Percentiles rank a stretch among this genome's conserved stretches.
Evolutionary conservation across 2,113 vertebrate genomes (phyloP).

Genomic region (Pteruthius melanotis): DNA sequence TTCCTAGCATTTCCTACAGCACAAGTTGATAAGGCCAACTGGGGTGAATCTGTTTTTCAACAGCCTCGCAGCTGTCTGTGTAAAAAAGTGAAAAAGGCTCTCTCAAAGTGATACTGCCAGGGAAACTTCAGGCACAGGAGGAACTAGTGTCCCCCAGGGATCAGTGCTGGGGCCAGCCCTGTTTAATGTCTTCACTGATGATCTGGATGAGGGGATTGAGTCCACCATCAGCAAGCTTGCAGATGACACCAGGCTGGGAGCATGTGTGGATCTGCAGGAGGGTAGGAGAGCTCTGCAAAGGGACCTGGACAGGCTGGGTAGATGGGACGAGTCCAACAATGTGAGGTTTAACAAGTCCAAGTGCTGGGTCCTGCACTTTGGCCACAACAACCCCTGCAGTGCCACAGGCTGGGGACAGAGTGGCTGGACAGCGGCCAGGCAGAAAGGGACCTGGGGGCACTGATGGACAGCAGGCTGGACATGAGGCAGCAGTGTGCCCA

Average conservation of each 20-base stretch:
- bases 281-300: background rate
- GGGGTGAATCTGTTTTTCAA: background rate
- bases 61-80: background rate
- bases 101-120: background rate
- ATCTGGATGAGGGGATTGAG: background rate
- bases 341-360: too few species aligned
- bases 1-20: background rate
- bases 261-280: rapidly evolving
- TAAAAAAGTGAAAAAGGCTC: background rate
- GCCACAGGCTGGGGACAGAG: background rate
- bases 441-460: background rate
- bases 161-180: background rate
- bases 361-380: background rate
- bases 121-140: background rate
- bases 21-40: background rate
- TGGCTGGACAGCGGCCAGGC: background rate
- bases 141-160: background rate
- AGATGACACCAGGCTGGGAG: background rate
- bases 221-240: background rate
- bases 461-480: rapidly evolving
- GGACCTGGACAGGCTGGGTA: background rate
- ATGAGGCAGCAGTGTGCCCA: too few species aligned
- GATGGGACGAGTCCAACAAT: rapidly evolving
- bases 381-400: background rate
- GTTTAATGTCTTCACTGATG: background rate